phyloP scores from a whole-genome alignment of 2,113 vertebrate species.

The Aptenodytes patagonicus region DNA sequence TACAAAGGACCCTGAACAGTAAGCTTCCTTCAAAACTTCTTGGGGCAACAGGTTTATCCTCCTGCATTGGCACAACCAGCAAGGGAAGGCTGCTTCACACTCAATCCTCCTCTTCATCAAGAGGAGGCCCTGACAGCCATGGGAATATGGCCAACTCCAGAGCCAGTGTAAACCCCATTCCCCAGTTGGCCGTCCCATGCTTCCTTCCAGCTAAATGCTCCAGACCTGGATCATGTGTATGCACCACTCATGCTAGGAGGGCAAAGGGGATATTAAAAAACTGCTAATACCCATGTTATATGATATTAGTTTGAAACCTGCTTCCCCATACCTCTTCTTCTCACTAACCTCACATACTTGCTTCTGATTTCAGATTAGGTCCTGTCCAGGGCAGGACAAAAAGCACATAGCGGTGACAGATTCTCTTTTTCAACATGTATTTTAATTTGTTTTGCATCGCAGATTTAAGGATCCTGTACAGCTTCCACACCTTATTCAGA shows the following conservation, averaged over 20 bases:
- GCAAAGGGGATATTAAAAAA: background rate
- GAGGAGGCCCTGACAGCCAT: background rate
- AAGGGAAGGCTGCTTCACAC: background rate
- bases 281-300: background rate
- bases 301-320: background rate
- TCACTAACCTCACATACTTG: background rate
- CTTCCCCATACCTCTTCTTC: background rate
- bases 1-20: background rate
- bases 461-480: background rate
- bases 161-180: accelerated
- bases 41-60: background rate
- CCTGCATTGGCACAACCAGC: background rate
- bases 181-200: background rate
- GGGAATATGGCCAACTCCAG: background rate
- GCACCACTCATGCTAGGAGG: background rate
- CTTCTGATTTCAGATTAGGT: background rate
- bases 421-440: background rate
- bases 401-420: background rate
- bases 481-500: background rate
- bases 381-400: background rate
- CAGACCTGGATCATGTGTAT: background rate
- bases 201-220: background rate
- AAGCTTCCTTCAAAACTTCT: background rate
- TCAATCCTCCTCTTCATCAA: background rate
- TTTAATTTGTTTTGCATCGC: accelerated